Percentiles rank a stretch among this genome's conserved stretches.
phyloP scores from a whole-genome alignment of 2,797 vertebrate genomes.

The Eulemur coronatus region DNA sequence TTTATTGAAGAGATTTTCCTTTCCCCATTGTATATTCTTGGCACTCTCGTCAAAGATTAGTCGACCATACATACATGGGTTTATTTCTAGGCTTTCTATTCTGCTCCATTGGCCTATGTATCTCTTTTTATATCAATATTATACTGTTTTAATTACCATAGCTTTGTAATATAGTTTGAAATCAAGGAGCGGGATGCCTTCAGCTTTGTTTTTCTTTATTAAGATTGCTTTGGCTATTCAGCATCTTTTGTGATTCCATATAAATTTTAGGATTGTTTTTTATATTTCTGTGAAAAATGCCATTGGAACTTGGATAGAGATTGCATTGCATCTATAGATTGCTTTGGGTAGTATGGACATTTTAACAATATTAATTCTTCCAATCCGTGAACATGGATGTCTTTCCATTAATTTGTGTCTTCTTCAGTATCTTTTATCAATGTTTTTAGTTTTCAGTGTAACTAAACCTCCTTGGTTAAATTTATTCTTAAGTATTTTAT shows the following conservation, averaged over 20 bases:
- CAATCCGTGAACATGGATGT: background rate
- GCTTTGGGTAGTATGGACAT: background rate
- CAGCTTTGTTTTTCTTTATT: background rate
- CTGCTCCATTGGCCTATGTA: background rate
- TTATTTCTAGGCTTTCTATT: background rate
- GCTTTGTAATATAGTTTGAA: background rate
- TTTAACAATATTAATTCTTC: background rate
- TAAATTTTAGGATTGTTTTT: background rate
- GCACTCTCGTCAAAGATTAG: background rate
- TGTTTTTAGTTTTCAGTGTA: background rate
- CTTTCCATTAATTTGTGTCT: background rate
- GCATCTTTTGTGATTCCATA: background rate
- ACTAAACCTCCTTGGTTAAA: background rate
- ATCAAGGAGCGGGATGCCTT: background rate
- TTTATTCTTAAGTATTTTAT: background rate
- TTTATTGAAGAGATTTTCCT: background rate
- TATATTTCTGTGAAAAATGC: background rate
- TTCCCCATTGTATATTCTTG: background rate
- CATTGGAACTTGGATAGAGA: background rate
- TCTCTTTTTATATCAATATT: background rate
- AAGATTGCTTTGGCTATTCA: background rate
- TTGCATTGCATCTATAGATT: background rate
- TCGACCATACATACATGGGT: background rate
- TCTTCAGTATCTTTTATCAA: background rate
- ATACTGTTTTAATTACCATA: background rate